Base-by-base conservation (phyloP, 2,113 vertebrate species). In the Syngnathus floridae region DNA sequence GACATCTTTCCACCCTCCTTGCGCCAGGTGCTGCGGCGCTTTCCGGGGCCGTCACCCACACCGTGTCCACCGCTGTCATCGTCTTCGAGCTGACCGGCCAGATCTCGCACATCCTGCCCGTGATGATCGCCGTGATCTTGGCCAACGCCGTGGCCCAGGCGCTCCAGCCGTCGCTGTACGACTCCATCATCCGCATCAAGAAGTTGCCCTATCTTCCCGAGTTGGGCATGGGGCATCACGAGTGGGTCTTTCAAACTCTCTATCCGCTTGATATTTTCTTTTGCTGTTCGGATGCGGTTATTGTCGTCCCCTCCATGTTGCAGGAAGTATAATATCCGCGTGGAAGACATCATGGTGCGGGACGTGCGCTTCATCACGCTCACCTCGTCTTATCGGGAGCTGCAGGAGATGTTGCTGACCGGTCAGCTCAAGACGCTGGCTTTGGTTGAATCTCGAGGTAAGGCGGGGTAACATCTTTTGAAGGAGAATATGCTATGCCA, bases 151-250 rank as follows among this genome's bases (percentile, higher is more conserved):
- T 99, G 46, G 96, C 97, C 38, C 96, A 99, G 90, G 91, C 95
- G 45, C 93, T 99, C 21, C 97, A 99, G 76, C 97, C 97, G 1
- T 98, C 96, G 0, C 92, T 99, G 46, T 99, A 99, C 0, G 97
- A 99, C 91, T 98, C 96, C 86, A 98, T 99, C 90, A 99, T 98
- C 85, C 92, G 94, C 69, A 98, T 99, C 88, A 97, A 99, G 91
- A 99, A 99, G 72, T 92, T 99, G 77, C 97, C 97, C 1, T 99
- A 99, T 67, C 92, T 99, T 59, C 97, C 97, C 0, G 97, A 98
- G 73, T 90, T 99, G 74, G 96, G 95, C 84, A 99, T 96, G 96
- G 96, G 95, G 10, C 94, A 96, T 79, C 93, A 94, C 0, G 96
- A 98, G 97, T 99, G 89, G 90, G 95, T 84, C 52, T 52, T 46